These are phyloP conservation scores for Pachyrhynchus sulphureomaculatus DNA, from an alignment of 1,140 invertebrate species.

Conservation along the genomic window DNA sequence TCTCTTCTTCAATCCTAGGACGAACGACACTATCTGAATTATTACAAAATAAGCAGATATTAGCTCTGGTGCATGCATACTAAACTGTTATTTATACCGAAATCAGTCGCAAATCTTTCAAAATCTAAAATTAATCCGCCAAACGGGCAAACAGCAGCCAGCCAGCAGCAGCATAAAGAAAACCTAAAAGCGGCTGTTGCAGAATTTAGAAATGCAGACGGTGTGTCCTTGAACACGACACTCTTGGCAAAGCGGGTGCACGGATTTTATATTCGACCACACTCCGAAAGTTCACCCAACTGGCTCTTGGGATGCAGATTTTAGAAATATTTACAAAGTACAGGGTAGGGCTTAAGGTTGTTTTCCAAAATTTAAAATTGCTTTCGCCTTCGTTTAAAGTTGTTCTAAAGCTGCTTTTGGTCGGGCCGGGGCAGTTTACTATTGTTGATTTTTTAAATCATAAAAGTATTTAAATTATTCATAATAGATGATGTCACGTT, in stretches of 20 bases:
- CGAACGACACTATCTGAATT: too few relatives aligned
- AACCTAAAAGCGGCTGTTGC: conserved; percentile 28
- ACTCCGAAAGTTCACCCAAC: conserved; percentile 19
- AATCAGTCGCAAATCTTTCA: not conserved
- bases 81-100: not conserved
- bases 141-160: too few relatives aligned
- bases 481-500: too few relatives aligned
- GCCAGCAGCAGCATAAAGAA: conserved; percentile 21
- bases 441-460: too few relatives aligned
- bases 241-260: conserved; percentile 29
- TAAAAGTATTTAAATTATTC: too few relatives aligned
- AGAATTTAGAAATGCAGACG: conserved; percentile 32
- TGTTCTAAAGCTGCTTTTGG: too few relatives aligned
- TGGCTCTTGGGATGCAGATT: conserved; percentile 12
- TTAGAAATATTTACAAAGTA: conserved; percentile 14
- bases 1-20: too few relatives aligned
- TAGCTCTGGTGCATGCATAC: too few relatives aligned
- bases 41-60: too few relatives aligned
- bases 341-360: conserved; percentile 15
- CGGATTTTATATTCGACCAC: conserved; percentile 31
- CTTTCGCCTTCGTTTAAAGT: too few relatives aligned
- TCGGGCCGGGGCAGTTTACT: too few relatives aligned
- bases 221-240: conserved; percentile 32
- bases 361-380: too few relatives aligned
- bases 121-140: conserved; percentile 28